Evolutionary conservation across 2,113 vertebrate genomes (phyloP).

Genomic region (Kryptolebias marmoratus): DNA sequence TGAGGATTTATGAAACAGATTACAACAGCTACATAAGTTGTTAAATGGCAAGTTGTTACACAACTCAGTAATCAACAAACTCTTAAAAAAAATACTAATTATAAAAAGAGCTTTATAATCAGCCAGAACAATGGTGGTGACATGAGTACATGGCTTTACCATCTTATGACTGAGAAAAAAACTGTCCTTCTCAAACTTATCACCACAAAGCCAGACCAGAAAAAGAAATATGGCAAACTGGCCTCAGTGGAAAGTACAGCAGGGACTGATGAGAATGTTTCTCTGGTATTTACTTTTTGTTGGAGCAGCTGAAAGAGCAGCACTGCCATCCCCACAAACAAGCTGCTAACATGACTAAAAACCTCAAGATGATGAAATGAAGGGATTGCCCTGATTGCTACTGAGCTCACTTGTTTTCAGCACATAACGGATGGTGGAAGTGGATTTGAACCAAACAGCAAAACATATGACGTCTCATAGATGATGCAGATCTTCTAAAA

Average conservation of each 20-base stretch:
- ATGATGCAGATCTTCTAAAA: neutral
- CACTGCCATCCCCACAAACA: conserved; percentile 11
- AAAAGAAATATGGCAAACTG: neutral
- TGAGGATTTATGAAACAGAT: too few species aligned
- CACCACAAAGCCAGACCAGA: too few species aligned
- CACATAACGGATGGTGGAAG: neutral
- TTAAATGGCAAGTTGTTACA: neutral
- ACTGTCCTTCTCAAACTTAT: neutral
- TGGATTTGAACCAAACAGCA: neutral
- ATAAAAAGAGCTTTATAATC: neutral
- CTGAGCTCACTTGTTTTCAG: conserved; percentile 15
- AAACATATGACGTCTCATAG: neutral
- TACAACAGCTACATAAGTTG: neutral
- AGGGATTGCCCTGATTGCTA: conserved; percentile 14
- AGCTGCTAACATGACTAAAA: conserved; percentile 17
- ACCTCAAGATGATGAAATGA: conserved; percentile 17
- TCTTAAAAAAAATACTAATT: neutral
- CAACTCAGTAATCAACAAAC: neutral
- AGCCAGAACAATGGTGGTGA: neutral
- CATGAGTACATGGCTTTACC: neutral
- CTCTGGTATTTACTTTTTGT: neutral
- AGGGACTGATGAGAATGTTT: neutral
- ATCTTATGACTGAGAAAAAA: neutral
- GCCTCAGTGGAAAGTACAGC: neutral
- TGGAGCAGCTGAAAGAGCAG: neutral